These are phyloP conservation scores for Heliopora coerulea DNA, from an alignment of 92 coral and sea anemone genomes.

Conservation along the genomic window DNA sequence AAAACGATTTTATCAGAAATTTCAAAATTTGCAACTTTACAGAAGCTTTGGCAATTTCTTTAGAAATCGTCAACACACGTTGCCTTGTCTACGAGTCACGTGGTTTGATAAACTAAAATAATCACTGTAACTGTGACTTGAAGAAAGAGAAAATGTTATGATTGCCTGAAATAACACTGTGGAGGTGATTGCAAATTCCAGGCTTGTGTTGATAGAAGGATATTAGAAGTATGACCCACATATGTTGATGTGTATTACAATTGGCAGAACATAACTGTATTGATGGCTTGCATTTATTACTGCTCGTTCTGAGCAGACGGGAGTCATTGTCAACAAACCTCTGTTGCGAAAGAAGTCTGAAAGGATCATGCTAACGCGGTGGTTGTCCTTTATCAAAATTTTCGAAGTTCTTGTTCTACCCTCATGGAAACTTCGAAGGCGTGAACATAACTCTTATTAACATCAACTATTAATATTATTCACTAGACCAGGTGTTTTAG, in stretches of 20 bases:
- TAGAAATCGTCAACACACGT: not conserved
- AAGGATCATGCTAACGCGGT: not conserved
- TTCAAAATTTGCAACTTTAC: too few relatives aligned
- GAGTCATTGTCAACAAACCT: too few relatives aligned
- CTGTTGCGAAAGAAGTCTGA: not conserved
- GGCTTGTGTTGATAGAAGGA: constrained; percentile 34
- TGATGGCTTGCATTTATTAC: constrained; percentile 7
- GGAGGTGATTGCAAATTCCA: constrained; percentile 11
- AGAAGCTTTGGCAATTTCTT: too few relatives aligned
- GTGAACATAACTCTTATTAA: constrained; percentile 28
- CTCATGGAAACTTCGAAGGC: constrained; percentile 13
- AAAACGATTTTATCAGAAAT: not conserved
- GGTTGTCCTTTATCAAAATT: not conserved
- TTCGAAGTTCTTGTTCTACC: not conserved
- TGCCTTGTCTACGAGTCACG: constrained; percentile 42
- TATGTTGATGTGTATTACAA: constrained; percentile 9
- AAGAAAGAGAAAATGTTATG: constrained; percentile 10
- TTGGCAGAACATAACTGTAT: constrained; percentile 15
- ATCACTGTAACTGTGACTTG: not conserved
- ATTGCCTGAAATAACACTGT: constrained; percentile 29
- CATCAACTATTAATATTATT: constrained; percentile 46
- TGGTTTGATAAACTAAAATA: constrained; percentile 1
- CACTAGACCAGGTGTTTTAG: constrained; percentile 41
- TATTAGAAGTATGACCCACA: constrained; percentile 19
- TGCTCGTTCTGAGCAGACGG: not conserved